Base-by-base conservation (phyloP, 1,140 invertebrate genomes). In the Caerostris extrusa region DNA sequence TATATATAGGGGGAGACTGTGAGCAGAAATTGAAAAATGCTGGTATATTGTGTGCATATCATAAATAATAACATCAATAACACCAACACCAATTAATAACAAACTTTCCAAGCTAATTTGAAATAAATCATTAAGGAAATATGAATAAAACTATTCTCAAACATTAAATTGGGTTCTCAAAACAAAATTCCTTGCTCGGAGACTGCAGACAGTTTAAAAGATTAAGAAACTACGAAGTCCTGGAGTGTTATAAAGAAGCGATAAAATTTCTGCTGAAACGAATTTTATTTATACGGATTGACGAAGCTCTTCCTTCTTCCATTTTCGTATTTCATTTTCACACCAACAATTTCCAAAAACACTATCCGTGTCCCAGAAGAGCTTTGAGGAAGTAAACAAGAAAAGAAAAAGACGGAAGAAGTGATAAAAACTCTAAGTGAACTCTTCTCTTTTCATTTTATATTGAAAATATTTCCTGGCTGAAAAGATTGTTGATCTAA, bases 351-450 rank as follows among this genome's bases (percentile, higher is more conserved):
- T 67, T 67, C 61, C 61, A 6, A n/a, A 12, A n/a, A 67, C 61
- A n/a, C 7, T 67, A 67, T 67, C 61, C 14, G 4, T 67, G 17
- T 67, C 61, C 12, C 17, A 14, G n/a, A 67, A 67, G 17, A 67
- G 61, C 61, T 67, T 67, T 67, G 61, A n/a, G 61, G 7, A 67
- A 67, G 61, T 67, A n/a, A 67, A 67, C n/a, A 67, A 67, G n/a
- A 64, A 67, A 12, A n/a, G n/a, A n/a, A n/a, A n/a, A n/a, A 67
- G 61, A n/a, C 61, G 61, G 34, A 67, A 67, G 61, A n/a, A 67
- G n/a, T 67, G 61, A 67, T n/a, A 67, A 67, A n/a, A 67, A 67
- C n/a, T 14, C 61, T n/a, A 67, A 67, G 61, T 17, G 61, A n/a
- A 5, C 17, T 67, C 12, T 67, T 67, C 34, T 67, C 61, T 67